These are phyloP conservation scores for Meda fulgida DNA, from an alignment of 2,797 vertebrate genomes.

Conservation along the genomic window DNA sequence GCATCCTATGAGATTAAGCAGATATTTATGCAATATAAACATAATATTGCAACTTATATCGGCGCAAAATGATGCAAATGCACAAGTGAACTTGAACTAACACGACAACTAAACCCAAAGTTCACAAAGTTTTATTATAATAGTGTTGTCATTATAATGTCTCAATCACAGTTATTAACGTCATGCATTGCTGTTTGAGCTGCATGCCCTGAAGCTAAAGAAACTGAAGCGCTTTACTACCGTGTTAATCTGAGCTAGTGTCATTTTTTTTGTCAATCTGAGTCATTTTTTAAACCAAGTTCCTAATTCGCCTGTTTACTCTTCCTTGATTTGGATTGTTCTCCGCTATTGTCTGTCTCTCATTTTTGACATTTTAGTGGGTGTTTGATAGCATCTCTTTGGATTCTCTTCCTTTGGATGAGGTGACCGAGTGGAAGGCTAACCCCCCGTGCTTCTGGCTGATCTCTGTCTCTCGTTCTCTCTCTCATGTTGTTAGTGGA, in stretches of 20 bases:
- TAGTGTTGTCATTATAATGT: too few relatives aligned
- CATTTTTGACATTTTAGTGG: slow-evolving; percentile 36
- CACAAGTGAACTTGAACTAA: too few relatives aligned
- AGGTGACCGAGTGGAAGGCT: slow-evolving; percentile 26
- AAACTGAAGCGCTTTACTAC: too few relatives aligned
- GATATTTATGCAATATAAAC: too few relatives aligned
- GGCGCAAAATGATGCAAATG: too few relatives aligned
- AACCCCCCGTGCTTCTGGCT: slow-evolving; percentile 27
- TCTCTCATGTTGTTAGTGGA: slow-evolving; percentile 45
- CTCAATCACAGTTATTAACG: too few relatives aligned
- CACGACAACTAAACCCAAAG: too few relatives aligned
- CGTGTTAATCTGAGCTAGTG: background rate
- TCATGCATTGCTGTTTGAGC: too few relatives aligned
- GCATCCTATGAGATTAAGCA: too few relatives aligned
- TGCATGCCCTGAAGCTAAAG: too few relatives aligned
- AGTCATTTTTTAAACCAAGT: background rate
- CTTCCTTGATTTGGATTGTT: slow-evolving; percentile 43
- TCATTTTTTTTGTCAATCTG: background rate
- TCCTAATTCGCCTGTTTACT: slow-evolving; percentile 32
- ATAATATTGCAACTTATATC: too few relatives aligned
- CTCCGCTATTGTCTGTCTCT: slow-evolving; percentile 11
- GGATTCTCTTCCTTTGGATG: slow-evolving; percentile 5
- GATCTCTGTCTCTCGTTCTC: slow-evolving; percentile 15
- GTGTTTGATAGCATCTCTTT: slow-evolving; percentile 34
- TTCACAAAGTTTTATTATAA: too few relatives aligned